Percentiles rank a stretch among this genome's conserved stretches.
Conservation (phyloP, 1,140 invertebrate genomes). For the Melanaphis sacchari region DNA sequence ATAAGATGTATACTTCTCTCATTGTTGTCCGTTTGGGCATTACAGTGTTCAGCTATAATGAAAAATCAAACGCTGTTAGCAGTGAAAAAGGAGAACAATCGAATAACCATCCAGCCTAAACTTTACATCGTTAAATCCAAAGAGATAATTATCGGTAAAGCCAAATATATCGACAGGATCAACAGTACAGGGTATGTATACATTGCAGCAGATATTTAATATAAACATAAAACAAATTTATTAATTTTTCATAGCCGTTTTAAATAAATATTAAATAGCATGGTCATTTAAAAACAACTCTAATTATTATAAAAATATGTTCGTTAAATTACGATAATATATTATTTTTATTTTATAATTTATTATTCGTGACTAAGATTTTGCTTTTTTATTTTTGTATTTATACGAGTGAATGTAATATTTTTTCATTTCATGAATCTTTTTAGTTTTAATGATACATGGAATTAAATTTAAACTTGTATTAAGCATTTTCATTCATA, state of each 20-base stretch:
- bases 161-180: neutral
- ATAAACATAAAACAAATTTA: neutral
- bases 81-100: neutral
- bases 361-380: too few species aligned
- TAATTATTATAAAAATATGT: too few species aligned
- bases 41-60: neutral
- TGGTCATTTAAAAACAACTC: too few species aligned
- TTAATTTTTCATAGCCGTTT: neutral
- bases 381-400: too few species aligned
- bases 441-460: too few species aligned
- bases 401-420: too few species aligned
- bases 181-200: slow-evolving; percentile 21
- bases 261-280: neutral
- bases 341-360: too few species aligned
- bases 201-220: neutral
- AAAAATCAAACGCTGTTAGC: neutral
- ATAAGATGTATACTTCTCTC: neutral
- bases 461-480: too few species aligned
- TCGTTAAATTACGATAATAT: too few species aligned
- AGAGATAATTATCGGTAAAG: neutral
- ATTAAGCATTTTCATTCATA: too few species aligned
- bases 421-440: too few species aligned
- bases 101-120: neutral
- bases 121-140: neutral
- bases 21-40: neutral